Conservation (phyloP, 2,888 invertebrate genomes). For the Penaeus monodon region DNA sequence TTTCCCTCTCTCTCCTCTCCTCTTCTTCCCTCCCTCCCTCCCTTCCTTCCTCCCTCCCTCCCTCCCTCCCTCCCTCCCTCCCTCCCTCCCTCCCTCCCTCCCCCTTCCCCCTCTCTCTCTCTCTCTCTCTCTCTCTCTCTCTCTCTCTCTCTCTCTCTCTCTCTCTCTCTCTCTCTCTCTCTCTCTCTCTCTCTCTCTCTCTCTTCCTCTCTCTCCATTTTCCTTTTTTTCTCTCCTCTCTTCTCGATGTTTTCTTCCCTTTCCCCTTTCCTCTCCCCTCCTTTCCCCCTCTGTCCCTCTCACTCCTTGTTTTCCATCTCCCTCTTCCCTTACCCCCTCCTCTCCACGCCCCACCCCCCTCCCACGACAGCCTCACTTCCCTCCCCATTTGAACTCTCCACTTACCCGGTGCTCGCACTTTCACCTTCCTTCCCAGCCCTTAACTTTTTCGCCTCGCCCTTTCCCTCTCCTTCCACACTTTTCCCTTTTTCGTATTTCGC, state of each 20-base stretch:
- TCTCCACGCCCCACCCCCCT: background rate
- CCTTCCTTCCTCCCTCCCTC: background rate
- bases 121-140: background rate
- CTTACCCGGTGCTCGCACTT: background rate
- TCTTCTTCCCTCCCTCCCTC: background rate
- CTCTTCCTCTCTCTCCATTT: constrained; percentile 30
- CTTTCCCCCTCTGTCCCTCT: background rate
- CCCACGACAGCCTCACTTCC: background rate
- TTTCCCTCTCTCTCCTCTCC: background rate
- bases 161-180: background rate
- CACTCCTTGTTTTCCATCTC: background rate
- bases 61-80: background rate
- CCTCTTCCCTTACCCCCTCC: background rate
- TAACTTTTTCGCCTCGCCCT: background rate
- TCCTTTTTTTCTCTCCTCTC: constrained; percentile 12
- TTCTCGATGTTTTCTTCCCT: background rate
- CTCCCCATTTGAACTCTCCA: constrained; percentile 3
- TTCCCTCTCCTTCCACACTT: constrained; percentile 1
- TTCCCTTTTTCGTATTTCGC: background rate
- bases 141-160: background rate
- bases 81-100: background rate
- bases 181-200: constrained; percentile 1
- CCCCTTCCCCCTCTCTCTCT: too few species aligned
- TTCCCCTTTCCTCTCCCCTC: background rate
- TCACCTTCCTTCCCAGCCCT: constrained; percentile 7